Evolutionary conservation across 2,113 vertebrate species (phyloP).

Genomic region (Apodemus sylvaticus): DNA sequence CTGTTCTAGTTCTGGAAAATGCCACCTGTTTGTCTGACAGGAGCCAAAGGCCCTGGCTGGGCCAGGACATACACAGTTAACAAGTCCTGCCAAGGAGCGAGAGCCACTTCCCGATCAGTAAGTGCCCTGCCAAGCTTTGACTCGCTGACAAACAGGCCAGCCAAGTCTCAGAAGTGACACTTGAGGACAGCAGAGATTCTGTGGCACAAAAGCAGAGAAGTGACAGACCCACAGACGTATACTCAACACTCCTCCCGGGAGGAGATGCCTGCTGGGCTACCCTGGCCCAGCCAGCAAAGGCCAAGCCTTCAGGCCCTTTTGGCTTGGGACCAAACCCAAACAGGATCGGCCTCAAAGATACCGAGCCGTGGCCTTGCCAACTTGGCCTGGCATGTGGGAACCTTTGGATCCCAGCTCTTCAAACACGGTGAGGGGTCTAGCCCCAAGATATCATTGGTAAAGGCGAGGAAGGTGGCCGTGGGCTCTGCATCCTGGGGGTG

Average conservation of each 20-base stretch:
- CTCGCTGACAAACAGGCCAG: neutral
- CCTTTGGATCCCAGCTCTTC: conserved; percentile 16
- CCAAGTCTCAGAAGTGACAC: conserved; percentile 54
- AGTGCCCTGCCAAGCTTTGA: conserved; percentile 34
- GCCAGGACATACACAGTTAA: neutral
- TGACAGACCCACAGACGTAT: rapidly evolving
- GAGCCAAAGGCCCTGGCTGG: neutral
- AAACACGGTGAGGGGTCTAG: neutral
- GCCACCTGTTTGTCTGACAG: neutral
- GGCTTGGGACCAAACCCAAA: neutral
- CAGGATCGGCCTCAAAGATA: neutral
- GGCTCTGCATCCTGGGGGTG: neutral
- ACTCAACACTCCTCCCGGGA: neutral
- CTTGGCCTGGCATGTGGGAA: conserved; percentile 27
- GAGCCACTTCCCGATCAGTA: conserved; percentile 3
- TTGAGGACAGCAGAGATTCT: conserved; percentile 42
- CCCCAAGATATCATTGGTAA: neutral
- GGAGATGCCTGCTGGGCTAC: neutral
- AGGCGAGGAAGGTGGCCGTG: rapidly evolving
- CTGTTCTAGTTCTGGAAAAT: neutral
- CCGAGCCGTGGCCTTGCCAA: neutral
- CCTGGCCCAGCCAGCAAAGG: neutral
- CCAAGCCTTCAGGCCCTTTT: neutral
- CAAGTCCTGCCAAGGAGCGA: neutral
- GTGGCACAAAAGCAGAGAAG: conserved; percentile 33